phyloP scores from a whole-genome alignment of 2,888 invertebrate genomes.

The Agrenia bidenticulata region DNA sequence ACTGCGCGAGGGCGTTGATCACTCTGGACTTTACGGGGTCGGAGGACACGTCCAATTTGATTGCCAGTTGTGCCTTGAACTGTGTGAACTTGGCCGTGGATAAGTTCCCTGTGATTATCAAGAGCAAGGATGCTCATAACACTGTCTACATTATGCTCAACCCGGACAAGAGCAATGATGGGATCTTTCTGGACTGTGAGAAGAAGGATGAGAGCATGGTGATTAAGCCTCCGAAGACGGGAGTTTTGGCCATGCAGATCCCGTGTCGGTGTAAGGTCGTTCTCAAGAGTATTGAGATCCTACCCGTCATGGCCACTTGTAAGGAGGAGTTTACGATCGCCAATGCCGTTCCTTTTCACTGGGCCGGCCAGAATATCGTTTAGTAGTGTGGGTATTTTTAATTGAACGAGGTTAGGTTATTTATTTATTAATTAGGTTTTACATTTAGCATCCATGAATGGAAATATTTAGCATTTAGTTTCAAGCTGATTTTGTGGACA shows the following conservation, averaged over 20 bases:
- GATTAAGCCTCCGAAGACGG: not conserved
- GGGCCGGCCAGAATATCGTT: not conserved
- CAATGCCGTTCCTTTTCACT: not conserved
- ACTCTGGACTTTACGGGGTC: not conserved
- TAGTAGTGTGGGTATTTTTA: too few species aligned
- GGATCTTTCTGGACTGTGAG: not conserved
- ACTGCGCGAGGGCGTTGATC: not conserved
- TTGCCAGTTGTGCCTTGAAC: not conserved
- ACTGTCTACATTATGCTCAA: not conserved
- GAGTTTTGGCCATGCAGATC: not conserved
- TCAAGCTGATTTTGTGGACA: too few species aligned
- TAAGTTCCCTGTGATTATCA: not conserved
- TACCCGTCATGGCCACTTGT: not conserved
- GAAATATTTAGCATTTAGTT: too few species aligned
- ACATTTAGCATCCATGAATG: too few species aligned
- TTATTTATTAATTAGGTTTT: too few species aligned
- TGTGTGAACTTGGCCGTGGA: not conserved
- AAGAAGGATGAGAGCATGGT: conserved; percentile 4
- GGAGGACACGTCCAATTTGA: not conserved
- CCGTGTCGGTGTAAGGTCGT: conserved; percentile 1
- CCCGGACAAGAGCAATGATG: not conserved
- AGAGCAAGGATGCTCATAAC: not conserved
- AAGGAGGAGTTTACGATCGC: not conserved
- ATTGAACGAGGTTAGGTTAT: too few species aligned
- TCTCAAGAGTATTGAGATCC: not conserved